Evolutionary conservation across 2,888 invertebrate genomes (phyloP), one percentile per base, ranked within the genome.

Genomic region (Nephrotoma flavescens): DNA sequence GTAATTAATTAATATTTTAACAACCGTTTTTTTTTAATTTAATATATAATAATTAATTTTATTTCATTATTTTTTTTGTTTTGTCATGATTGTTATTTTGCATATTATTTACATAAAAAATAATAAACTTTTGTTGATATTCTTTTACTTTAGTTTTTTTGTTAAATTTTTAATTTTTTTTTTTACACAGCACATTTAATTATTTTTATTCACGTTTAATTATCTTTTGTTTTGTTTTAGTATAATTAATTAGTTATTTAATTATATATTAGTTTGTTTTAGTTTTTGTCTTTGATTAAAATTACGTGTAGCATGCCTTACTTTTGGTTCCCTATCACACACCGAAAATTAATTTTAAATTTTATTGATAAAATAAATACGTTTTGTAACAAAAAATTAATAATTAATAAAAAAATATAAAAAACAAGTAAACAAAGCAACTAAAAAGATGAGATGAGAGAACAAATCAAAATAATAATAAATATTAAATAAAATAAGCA

Each of bases 261-360:
- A 31, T 71, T 19, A 31, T 31, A 31, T 52, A 15, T 52, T 52
- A 52, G 47, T 47, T 52, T 31, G 31, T 31, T 31, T 31, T 31
- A 31, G 31, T 31, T 52, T 71, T 71, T 31, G 15, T 52, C 0
- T 52, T n/a, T 52, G 6, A 57, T 71, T 19, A 31, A 9, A 71
- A 71, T 91, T 91, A 90, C 90, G 92, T 92, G 91, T 92, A 92
- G 91, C 92, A 91, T 90, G 91, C 91, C 91, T 92, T 89, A 90
- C 92, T 91, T 91, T 91, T 92, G 91, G 91, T 91, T 91, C 91
- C 91, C 91, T 91, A 91, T 91, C 91, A 91, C 92, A 91, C 90
- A 89, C 90, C 89, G 90, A 91, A 91, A 91, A 91, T 44, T 85
- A 85, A 85, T 85, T 44, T 85, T 85, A 31, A 44, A 31, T 85